A percentile compares a stretch with the other conserved stretches of the same genome.
Conservation (phyloP, 2,888 invertebrate genomes). For the Aspidiotus destructor region DNA sequence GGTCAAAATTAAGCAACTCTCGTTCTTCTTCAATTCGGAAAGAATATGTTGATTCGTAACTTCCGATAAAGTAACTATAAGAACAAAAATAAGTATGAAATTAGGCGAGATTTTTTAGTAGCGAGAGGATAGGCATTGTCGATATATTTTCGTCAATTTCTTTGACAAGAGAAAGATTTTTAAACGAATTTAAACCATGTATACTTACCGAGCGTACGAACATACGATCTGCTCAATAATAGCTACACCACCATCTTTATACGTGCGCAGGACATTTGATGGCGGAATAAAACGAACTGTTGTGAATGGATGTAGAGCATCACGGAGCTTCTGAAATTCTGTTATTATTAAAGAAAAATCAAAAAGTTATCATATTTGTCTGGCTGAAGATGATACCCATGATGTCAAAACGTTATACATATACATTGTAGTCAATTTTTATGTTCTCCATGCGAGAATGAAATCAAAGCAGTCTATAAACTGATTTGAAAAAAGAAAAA, state of each 20-base stretch:
- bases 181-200: slow-evolving; percentile 26
- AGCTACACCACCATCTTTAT: slow-evolving; percentile 75
- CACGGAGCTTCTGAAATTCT: slow-evolving; percentile 35
- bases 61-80: slow-evolving; percentile 70
- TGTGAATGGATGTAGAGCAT: slow-evolving; percentile 38
- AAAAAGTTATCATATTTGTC: neutral
- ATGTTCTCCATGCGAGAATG: too few relatives aligned
- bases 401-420: too few relatives aligned
- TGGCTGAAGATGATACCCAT: slow-evolving; percentile 38
- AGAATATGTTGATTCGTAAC: slow-evolving; percentile 89
- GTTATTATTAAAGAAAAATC: neutral
- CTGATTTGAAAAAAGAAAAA: too few relatives aligned
- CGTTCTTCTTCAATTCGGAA: slow-evolving; percentile 95
- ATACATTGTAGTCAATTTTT: too few relatives aligned
- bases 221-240: slow-evolving; percentile 94
- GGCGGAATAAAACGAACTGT: slow-evolving; percentile 39
- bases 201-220: slow-evolving; percentile 59
- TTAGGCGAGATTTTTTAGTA: slow-evolving; percentile 32
- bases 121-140: too few relatives aligned
- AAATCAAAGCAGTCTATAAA: too few relatives aligned
- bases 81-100: slow-evolving; percentile 14
- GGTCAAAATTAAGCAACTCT: slow-evolving; percentile 81
- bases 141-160: too few relatives aligned
- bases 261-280: slow-evolving; percentile 41
- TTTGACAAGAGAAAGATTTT: too few relatives aligned